Conservation (phyloP, 2,888 invertebrate genomes). For the Eupithecia inturbata region DNA sequence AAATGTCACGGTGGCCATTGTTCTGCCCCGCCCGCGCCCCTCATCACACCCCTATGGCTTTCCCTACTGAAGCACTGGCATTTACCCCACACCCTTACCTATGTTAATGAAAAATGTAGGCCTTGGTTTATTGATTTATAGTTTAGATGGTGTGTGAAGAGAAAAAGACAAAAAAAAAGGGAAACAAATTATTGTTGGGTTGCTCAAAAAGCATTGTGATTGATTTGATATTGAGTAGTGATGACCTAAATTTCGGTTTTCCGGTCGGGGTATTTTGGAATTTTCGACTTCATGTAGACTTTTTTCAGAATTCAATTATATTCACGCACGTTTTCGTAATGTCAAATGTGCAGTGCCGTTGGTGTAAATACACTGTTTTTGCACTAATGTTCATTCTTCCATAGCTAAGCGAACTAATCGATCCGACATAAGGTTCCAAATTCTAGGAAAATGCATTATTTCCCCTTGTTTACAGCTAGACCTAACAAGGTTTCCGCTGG, state of each 20-base stretch:
- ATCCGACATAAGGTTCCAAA: neutral
- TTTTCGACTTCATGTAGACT: too few species aligned
- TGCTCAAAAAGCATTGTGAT: neutral
- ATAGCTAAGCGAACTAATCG: neutral
- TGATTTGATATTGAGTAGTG: neutral
- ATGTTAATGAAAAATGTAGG: conserved; percentile 71
- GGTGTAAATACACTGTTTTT: neutral
- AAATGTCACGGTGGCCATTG: conserved; percentile 84
- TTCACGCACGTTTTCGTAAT: neutral
- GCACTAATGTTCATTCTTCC: neutral
- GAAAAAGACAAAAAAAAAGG: conserved; percentile 9
- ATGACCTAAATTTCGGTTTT: neutral
- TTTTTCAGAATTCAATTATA: neutral
- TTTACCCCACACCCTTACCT: conserved; percentile 73
- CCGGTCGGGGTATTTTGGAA: too few species aligned
- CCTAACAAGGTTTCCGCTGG: conserved; percentile 65
- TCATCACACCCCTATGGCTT: conserved; percentile 58
- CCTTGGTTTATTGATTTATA: conserved; percentile 64
- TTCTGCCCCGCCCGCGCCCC: conserved; percentile 62
- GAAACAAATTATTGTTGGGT: conserved; percentile 19
- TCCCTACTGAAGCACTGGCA: conserved; percentile 72
- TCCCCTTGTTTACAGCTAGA: conserved; percentile 44
- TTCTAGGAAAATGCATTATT: neutral
- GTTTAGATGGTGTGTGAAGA: conserved; percentile 39
- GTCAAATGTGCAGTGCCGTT: neutral